These are phyloP conservation scores for Rissa tridactyla DNA, from an alignment of 2,113 vertebrate genomes.

Conservation along the genomic window DNA sequence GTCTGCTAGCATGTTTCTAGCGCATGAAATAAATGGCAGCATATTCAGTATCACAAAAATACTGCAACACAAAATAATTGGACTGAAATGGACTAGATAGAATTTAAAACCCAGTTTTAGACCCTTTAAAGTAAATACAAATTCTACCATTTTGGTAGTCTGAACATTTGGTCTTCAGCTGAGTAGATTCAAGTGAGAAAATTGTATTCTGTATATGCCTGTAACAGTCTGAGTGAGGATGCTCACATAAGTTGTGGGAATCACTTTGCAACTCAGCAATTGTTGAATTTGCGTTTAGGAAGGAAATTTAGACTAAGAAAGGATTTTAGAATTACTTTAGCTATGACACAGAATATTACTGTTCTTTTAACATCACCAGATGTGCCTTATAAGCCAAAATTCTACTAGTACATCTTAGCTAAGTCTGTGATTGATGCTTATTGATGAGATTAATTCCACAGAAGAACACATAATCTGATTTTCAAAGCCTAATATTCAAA, in stretches of 20 bases:
- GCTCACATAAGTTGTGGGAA: neutral
- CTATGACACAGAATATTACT: neutral
- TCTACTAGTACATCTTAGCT: neutral
- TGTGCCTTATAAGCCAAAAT: neutral
- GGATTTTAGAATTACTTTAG: neutral
- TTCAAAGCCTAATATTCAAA: neutral
- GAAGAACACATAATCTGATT: neutral
- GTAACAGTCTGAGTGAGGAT: neutral
- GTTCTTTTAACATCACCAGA: neutral
- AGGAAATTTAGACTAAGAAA: neutral
- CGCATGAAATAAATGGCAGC: neutral
- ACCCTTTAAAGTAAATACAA: neutral
- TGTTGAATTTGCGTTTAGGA: conserved; percentile 10
- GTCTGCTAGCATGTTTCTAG: neutral
- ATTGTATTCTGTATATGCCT: neutral
- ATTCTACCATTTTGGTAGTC: neutral
- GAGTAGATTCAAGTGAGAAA: neutral
- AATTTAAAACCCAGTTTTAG: neutral
- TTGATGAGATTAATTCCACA: neutral
- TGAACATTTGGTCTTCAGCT: neutral
- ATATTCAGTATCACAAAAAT: neutral
- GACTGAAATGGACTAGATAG: neutral
- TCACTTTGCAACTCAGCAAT: neutral
- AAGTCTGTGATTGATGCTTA: neutral
- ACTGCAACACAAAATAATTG: neutral